Evolutionary conservation across 2,888 invertebrate species (phyloP).

Genomic region (Acleris cristana): DNA sequence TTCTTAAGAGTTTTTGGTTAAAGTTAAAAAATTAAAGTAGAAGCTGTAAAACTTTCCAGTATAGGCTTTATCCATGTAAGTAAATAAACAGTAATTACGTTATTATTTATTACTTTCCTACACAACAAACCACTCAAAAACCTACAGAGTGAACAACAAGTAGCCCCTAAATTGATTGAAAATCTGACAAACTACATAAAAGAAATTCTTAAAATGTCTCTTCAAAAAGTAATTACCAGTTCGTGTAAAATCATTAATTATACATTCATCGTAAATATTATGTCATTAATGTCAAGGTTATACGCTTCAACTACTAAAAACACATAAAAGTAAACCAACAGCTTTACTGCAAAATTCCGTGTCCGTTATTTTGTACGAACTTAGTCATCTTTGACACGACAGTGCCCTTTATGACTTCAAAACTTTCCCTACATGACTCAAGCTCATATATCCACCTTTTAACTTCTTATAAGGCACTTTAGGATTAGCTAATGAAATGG

Average conservation of each 20-base stretch:
- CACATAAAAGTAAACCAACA: conserved; percentile 20
- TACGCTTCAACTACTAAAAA: not conserved
- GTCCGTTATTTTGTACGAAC: conserved; percentile 24
- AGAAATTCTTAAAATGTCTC: no score
- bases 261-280: not conserved
- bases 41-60: no score
- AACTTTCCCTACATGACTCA: conserved; percentile 23
- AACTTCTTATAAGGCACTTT: conserved; percentile 23
- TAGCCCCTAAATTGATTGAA: no score
- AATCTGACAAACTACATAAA: no score
- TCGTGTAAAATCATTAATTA: not conserved
- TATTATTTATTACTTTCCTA: no score
- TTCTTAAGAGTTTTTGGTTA: no score
- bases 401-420: conserved; percentile 18
- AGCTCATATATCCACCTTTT: conserved; percentile 3
- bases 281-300: conserved; percentile 1
- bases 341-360: conserved; percentile 12
- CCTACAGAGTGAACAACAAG: no score
- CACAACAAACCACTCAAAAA: no score
- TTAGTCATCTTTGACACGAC: conserved; percentile 29
- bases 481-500: conserved; percentile 48
- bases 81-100: no score
- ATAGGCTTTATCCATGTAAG: no score
- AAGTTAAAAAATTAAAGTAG: no score
- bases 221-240: not conserved